Base-by-base conservation (phyloP, 1,140 invertebrate species). In the Plectus sambesii region DNA sequence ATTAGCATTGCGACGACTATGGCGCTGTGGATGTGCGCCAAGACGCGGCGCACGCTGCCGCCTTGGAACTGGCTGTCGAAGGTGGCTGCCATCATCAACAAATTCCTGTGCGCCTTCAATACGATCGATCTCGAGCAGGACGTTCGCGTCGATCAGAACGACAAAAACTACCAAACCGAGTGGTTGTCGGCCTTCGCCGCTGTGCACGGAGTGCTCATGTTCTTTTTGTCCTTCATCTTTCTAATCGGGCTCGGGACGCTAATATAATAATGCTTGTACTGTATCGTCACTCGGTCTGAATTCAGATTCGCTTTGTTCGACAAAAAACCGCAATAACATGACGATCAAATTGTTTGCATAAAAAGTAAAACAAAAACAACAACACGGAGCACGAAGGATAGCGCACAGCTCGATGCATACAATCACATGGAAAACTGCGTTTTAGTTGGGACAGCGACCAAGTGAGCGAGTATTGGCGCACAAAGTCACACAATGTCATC, bases 11-110 rank as follows among this genome's bases (percentile, higher is more conserved):
- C 61, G 2, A 37, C 53, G 19, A 54, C 47, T 12, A 44, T 60
- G 15, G 29, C 55, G 20, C 12, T 68, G 8, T 58, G 43, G 41
- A 51, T 55, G 36, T 52, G 49, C 26, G 50, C 41, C 9, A 43
- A 60, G 38, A 48, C 66, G 9, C 45, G 53, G 43, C 41, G 63
- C 17, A 55, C 42, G n/a, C 56, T 66, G 19, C 63, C 63, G 2
- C 63, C 63, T 8, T 66, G 65, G 62, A 55, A 44, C 36, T 51
- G 50, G 49, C 33, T 66, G 1, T 61, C 56, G 6, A 39, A 54
- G 63, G 42, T 51, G 9, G 40, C 45, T 8, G 23, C 15, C 5
- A 24, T 51, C 19, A 51, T 51, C 30, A 51, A 51, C 22, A 29
- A 36, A 36, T 47, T 51, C 49, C 42, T 51, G 3, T 38, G 49